These are phyloP conservation scores for Myotis pilosus DNA, from an alignment of 2,797 vertebrate species.

Conservation along the genomic window DNA sequence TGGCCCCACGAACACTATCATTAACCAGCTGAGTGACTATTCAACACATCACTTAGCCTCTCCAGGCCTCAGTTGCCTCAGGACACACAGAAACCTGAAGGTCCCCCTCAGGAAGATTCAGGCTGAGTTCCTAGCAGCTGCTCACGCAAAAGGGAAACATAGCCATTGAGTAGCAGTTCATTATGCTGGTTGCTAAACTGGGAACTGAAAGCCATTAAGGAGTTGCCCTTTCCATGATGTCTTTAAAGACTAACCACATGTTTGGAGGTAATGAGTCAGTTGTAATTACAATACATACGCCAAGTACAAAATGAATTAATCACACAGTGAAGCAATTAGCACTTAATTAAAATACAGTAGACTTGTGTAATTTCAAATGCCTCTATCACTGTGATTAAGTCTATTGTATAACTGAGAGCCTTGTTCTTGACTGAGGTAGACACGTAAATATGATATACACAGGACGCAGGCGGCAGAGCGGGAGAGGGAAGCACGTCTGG, in stretches of 20 bases:
- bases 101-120: background rate
- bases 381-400: background rate
- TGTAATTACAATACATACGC: slow-evolving; percentile 57
- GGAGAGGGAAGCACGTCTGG: background rate
- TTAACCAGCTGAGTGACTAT: background rate
- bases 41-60: background rate
- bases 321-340: slow-evolving; percentile 68
- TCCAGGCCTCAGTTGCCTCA: background rate
- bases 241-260: slow-evolving; percentile 67
- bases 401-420: slow-evolving; percentile 16
- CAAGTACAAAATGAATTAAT: slow-evolving; percentile 68
- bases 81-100: background rate
- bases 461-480: background rate
- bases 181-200: background rate
- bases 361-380: background rate
- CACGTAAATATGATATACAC: background rate
- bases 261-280: slow-evolving; percentile 57
- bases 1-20: background rate
- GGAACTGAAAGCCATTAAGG: background rate
- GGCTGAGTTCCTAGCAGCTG: background rate
- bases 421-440: background rate
- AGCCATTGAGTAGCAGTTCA: background rate
- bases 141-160: background rate
- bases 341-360: slow-evolving; percentile 67
- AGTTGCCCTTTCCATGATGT: slow-evolving; percentile 31